These are phyloP conservation scores for Synergus japonicus DNA, from an alignment of 2,888 invertebrate genomes.

Conservation along the genomic window DNA sequence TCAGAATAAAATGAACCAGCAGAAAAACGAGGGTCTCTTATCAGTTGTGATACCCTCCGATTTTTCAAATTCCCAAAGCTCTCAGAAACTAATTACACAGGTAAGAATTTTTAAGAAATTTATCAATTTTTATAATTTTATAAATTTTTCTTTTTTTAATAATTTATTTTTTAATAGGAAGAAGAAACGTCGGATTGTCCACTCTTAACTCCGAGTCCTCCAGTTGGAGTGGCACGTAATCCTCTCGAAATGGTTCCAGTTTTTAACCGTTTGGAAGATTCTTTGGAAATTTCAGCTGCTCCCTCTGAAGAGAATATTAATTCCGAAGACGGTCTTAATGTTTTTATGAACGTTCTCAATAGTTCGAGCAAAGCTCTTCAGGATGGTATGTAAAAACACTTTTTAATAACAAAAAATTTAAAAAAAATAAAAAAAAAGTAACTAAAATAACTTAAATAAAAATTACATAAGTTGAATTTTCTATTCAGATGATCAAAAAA, in stretches of 20 bases:
- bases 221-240: constrained; percentile 77
- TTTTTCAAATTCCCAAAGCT: constrained; percentile 43
- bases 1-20: constrained; percentile 15
- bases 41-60: constrained; percentile 42
- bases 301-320: constrained; percentile 69
- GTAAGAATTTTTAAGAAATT: constrained; percentile 36
- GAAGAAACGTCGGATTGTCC: constrained; percentile 85
- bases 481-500: not conserved
- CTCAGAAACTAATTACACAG: constrained; percentile 51
- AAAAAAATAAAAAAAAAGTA: not conserved
- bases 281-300: constrained; percentile 49
- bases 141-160: constrained; percentile 18
- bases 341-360: constrained; percentile 73
- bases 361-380: constrained; percentile 71
- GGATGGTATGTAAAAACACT: constrained; percentile 66
- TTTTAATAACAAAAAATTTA: not conserved
- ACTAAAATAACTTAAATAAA: not conserved
- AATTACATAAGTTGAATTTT: not conserved
- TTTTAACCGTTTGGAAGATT: constrained; percentile 67
- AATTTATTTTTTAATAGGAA: constrained; percentile 61
- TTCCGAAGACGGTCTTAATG: constrained; percentile 71
- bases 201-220: constrained; percentile 82
- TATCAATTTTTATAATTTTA: constrained; percentile 8
- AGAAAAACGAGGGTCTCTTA: constrained; percentile 42
- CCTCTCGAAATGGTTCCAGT: constrained; percentile 62